Percentiles rank a stretch among this genome's conserved stretches.
Conservation (phyloP, 2,888 invertebrate genomes). For the Drosophila buzzatii region DNA sequence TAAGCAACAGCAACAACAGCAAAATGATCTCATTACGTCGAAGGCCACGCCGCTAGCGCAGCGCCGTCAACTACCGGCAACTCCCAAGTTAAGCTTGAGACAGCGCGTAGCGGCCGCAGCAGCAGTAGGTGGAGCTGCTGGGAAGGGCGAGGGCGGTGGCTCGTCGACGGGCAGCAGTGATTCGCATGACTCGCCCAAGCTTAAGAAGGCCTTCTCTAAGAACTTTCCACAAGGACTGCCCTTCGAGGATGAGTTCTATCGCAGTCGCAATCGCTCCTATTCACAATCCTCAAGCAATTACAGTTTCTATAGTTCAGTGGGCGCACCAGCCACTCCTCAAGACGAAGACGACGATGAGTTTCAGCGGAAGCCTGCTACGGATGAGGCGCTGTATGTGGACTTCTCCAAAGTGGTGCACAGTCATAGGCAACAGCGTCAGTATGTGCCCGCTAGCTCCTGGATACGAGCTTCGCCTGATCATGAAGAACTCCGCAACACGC, state of each 20-base stretch:
- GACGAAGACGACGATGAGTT: slow-evolving; percentile 82
- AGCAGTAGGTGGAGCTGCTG: slow-evolving; percentile 12
- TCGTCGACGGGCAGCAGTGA: slow-evolving; percentile 81
- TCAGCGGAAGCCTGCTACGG: slow-evolving; percentile 84
- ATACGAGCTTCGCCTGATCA: slow-evolving; percentile 64
- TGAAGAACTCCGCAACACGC: slow-evolving; percentile 44
- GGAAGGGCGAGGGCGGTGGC: slow-evolving; percentile 64
- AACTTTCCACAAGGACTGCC: slow-evolving; percentile 85
- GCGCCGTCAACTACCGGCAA: slow-evolving; percentile 67
- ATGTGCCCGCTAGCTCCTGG: slow-evolving; percentile 76
- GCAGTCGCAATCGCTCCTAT: slow-evolving; percentile 81
- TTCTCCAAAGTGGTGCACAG: slow-evolving; percentile 84
- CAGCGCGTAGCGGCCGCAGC: slow-evolving; percentile 41
- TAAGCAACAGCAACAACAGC: slow-evolving; percentile 53
- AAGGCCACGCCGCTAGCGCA: slow-evolving; percentile 61
- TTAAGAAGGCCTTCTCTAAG: slow-evolving; percentile 84
- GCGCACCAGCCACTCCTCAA: slow-evolving; percentile 67
- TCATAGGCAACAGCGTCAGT: slow-evolving; percentile 66
- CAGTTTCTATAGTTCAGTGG: slow-evolving; percentile 84
- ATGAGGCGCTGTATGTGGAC: slow-evolving; percentile 85
- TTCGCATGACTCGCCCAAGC: slow-evolving; percentile 83
- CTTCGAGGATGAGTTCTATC: slow-evolving; percentile 85
- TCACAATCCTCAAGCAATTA: slow-evolving; percentile 85
- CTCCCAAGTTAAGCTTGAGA: slow-evolving; percentile 61
- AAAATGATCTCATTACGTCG: slow-evolving; percentile 73